Evolutionary conservation across 2,797 vertebrate genomes (phyloP).

Genomic region (Tenualosa ilisha): DNA sequence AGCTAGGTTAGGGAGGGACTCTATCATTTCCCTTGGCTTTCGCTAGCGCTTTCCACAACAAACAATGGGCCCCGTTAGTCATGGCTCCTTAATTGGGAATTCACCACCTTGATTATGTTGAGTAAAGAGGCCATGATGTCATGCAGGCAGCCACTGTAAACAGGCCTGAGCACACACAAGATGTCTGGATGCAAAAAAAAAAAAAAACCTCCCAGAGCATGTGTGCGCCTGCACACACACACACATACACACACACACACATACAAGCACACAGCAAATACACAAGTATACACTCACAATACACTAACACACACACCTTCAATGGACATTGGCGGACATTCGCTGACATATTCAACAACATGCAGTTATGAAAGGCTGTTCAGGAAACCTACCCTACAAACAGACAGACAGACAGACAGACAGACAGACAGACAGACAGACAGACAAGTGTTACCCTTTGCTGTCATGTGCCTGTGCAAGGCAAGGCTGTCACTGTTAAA

Average conservation of each 20-base stretch:
- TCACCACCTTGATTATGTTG: constrained; percentile 43
- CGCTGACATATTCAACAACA: not conserved
- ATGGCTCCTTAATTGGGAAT: constrained; percentile 56
- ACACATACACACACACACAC: constrained; percentile 21
- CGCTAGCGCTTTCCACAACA: constrained; percentile 59
- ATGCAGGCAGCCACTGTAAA: constrained; percentile 35
- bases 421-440: not conserved
- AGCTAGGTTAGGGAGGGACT: constrained; percentile 25
- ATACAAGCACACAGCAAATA: constrained; percentile 18
- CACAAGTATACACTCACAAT: constrained; percentile 9
- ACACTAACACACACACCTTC: not conserved
- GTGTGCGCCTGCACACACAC: not conserved
- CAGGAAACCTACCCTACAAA: not conserved
- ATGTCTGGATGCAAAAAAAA: not conserved
- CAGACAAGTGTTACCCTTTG: not conserved
- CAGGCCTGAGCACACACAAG: constrained; percentile 8
- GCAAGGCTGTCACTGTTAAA: not conserved
- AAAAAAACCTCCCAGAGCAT: not conserved
- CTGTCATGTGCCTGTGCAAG: not conserved
- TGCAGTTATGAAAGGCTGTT: not conserved
- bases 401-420: not conserved
- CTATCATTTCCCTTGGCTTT: constrained; percentile 49
- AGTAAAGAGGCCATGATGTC: constrained; percentile 42
- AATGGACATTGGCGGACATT: not conserved
- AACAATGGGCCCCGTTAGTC: constrained; percentile 58